A percentile compares a stretch with the other conserved stretches of the same genome.
Conservation (phyloP, 2,113 vertebrate species). For the Actenoides lindsayi region DNA sequence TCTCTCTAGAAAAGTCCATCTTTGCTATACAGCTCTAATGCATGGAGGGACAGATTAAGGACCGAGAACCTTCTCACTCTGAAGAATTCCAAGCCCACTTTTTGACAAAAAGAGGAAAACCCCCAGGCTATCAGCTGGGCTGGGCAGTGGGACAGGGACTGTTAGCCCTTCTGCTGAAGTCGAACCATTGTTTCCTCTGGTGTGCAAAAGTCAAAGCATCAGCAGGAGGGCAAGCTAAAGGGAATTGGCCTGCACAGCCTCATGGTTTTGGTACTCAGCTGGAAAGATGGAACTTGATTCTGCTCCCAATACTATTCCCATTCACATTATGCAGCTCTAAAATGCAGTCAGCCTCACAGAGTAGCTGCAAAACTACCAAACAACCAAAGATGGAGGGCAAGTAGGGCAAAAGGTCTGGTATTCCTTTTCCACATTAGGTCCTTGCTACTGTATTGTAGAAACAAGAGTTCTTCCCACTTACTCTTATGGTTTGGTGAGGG, state of each 20-base stretch:
- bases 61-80: neutral
- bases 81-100: neutral
- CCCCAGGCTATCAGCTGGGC: neutral
- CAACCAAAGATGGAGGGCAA: neutral
- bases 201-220: neutral
- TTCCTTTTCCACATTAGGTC: neutral
- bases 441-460: neutral
- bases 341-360: neutral
- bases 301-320: neutral
- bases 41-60: neutral
- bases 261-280: neutral
- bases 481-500: neutral
- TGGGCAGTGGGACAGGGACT: neutral
- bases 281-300: neutral
- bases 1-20: neutral
- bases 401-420: rapidly evolving
- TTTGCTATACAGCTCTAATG: neutral
- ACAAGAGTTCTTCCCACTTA: neutral
- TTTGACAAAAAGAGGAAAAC: neutral
- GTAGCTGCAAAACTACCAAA: neutral
- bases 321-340: neutral
- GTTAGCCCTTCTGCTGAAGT: neutral
- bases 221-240: neutral
- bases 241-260: neutral
- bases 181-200: neutral